Conservation (phyloP, 2,797 vertebrate species). For the Lepus townsendii region DNA sequence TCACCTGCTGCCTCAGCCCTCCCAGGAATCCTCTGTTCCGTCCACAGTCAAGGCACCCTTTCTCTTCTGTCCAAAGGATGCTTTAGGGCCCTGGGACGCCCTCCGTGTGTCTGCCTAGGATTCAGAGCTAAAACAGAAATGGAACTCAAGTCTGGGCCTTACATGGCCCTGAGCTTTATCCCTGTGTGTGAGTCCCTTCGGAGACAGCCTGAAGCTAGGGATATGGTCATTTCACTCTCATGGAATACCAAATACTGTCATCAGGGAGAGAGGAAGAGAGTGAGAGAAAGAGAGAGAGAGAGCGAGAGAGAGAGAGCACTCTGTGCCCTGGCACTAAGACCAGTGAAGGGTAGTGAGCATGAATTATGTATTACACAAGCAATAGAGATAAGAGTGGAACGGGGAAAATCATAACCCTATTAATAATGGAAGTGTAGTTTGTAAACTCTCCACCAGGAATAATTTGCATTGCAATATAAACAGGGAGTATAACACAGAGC, state of each 20-base stretch:
- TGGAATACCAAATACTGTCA: conserved; percentile 82
- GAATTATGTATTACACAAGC: conserved; percentile 90
- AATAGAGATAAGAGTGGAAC: conserved; percentile 89
- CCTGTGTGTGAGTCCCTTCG: background rate
- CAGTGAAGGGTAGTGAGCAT: conserved; percentile 87
- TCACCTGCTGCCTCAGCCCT: background rate
- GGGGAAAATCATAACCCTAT: conserved; percentile 88
- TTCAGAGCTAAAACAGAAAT: conserved; percentile 45
- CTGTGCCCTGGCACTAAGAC: conserved; percentile 83
- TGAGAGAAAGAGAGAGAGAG: conserved; percentile 81
- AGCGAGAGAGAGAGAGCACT: conserved; percentile 79
- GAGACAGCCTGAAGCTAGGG: conserved; percentile 66
- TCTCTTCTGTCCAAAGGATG: background rate
- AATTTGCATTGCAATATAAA: conserved; percentile 91
- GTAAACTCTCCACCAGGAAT: conserved; percentile 90
- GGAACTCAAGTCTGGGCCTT: background rate
- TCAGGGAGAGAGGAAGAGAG: conserved; percentile 78
- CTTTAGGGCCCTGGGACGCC: background rate
- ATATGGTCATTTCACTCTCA: conserved; percentile 80
- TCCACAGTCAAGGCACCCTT: rapidly evolving
- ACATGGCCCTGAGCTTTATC: background rate
- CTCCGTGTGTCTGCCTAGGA: background rate
- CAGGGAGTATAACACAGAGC: conserved; percentile 83
- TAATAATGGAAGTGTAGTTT: conserved; percentile 91
- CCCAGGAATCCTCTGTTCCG: background rate